These are phyloP conservation scores for Anadara kagoshimensis DNA, from an alignment of 1,140 invertebrate species.

Conservation along the genomic window DNA sequence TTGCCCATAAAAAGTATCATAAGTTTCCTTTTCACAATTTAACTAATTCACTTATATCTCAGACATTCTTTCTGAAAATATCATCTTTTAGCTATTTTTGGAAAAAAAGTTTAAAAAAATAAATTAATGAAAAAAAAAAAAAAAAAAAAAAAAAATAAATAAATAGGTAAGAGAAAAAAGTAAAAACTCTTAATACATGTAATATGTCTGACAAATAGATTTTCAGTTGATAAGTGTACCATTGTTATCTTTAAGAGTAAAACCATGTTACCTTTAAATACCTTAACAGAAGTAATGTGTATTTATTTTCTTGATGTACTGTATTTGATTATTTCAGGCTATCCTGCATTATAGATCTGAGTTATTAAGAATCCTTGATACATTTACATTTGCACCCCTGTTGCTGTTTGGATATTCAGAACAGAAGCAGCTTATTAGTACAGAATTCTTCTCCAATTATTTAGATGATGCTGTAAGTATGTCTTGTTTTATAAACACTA, in stretches of 20 bases:
- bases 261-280: no score
- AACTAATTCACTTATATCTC: no score
- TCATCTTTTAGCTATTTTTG: background rate
- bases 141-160: background rate
- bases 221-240: background rate
- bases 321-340: conserved; percentile 32
- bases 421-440: conserved; percentile 37
- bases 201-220: no score
- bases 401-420: conserved; percentile 43
- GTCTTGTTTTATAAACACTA: background rate
- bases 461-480: conserved; percentile 47
- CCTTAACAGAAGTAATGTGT: background rate
- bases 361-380: conserved; percentile 41
- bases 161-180: no score
- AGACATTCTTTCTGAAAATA: no score
- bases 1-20: no score
- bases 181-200: no score
- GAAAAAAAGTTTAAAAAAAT: background rate
- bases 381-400: conserved; percentile 42
- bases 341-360: conserved; percentile 45
- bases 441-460: conserved; percentile 46
- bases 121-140: background rate
- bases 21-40: no score
- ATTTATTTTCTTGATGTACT: background rate
- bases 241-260: background rate